Evolutionary conservation across 2,797 vertebrate species (phyloP).

Genomic region (Leucoraja ocellata): DNA sequence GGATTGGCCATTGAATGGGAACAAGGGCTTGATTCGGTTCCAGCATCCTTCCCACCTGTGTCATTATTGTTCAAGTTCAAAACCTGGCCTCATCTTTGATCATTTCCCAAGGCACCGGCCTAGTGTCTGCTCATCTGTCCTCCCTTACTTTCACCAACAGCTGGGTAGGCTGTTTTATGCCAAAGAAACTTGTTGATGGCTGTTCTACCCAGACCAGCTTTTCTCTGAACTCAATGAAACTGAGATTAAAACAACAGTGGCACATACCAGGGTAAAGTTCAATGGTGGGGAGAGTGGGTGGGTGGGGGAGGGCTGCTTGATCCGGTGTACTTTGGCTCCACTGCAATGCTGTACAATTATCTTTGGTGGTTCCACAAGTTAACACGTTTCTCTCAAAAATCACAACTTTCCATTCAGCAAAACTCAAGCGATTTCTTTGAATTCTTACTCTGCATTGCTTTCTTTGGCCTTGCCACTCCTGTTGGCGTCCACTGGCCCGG

Average conservation of each 20-base stretch:
- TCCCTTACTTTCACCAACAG: not conserved
- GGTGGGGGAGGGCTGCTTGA: not conserved
- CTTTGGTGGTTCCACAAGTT: slow-evolving; percentile 39
- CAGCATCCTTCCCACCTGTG: not conserved
- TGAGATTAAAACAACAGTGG: slow-evolving; percentile 46
- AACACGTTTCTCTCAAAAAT: slow-evolving; percentile 48
- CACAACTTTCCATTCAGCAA: slow-evolving; percentile 53
- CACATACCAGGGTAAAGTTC: slow-evolving; percentile 40
- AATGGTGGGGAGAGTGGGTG: not conserved
- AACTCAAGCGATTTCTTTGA: slow-evolving; percentile 44
- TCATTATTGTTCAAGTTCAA: slow-evolving; percentile 14
- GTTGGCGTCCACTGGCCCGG: slow-evolving; percentile 50
- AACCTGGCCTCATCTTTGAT: not conserved
- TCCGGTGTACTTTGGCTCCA: slow-evolving; percentile 47
- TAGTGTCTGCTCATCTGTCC: not conserved
- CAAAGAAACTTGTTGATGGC: not conserved
- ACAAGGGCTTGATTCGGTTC: too few relatives aligned
- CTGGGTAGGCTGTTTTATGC: not conserved
- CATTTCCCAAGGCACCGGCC: not conserved
- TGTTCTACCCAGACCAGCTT: slow-evolving; percentile 41
- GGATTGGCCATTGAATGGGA: too few relatives aligned
- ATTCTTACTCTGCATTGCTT: slow-evolving; percentile 66
- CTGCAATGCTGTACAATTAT: slow-evolving; percentile 45
- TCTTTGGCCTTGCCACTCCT: slow-evolving; percentile 56
- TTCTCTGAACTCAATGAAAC: slow-evolving; percentile 46